Percentiles rank a stretch among this genome's conserved stretches.
phyloP scores from a whole-genome alignment of 2,113 vertebrate species.

The Lepidothrix coronata region DNA sequence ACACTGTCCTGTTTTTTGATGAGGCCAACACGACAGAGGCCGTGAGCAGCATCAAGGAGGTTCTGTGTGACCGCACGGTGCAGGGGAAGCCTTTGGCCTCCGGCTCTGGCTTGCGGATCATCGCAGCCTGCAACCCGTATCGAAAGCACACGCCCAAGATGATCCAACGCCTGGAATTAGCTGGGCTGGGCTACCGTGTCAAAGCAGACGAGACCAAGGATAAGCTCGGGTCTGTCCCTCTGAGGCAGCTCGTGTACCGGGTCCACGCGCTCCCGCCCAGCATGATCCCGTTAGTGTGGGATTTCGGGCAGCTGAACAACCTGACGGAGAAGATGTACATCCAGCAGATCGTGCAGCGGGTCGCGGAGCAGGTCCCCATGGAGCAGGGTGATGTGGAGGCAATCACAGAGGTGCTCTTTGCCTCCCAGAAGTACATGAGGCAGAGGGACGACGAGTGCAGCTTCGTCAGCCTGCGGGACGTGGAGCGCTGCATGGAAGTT shows the following conservation, averaged over 20 bases:
- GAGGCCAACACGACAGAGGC: conserved; percentile 96
- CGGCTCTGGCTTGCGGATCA: conserved; percentile 80
- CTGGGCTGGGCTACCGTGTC: conserved; percentile 91
- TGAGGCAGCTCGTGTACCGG: conserved; percentile 93
- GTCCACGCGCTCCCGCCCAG: conserved; percentile 94
- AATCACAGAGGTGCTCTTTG: conserved; percentile 80
- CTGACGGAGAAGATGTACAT: conserved; percentile 84
- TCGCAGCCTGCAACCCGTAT: conserved; percentile 97
- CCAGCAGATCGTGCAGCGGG: conserved; percentile 89
- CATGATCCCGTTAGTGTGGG: conserved; percentile 94
- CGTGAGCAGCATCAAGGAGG: conserved; percentile 92
- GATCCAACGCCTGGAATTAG: conserved; percentile 88
- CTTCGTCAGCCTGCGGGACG: conserved; percentile 94
- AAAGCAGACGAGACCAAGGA: conserved; percentile 85
- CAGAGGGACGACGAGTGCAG: conserved; percentile 81
- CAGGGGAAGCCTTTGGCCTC: conserved; percentile 74
- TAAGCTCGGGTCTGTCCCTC: conserved; percentile 88
- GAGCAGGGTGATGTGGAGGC: rapidly evolving
- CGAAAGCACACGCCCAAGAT: conserved; percentile 87
- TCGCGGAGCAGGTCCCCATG: conserved; percentile 28
- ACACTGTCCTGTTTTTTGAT: conserved; percentile 92
- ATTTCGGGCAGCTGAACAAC: conserved; percentile 91
- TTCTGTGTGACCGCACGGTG: conserved; percentile 88
- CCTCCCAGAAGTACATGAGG: conserved; percentile 90
- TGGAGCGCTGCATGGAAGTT: conserved; percentile 89